Percentiles rank a stretch among this genome's conserved stretches.
Conservation (phyloP, 2,113 vertebrate genomes). For the Silurus glanis region DNA sequence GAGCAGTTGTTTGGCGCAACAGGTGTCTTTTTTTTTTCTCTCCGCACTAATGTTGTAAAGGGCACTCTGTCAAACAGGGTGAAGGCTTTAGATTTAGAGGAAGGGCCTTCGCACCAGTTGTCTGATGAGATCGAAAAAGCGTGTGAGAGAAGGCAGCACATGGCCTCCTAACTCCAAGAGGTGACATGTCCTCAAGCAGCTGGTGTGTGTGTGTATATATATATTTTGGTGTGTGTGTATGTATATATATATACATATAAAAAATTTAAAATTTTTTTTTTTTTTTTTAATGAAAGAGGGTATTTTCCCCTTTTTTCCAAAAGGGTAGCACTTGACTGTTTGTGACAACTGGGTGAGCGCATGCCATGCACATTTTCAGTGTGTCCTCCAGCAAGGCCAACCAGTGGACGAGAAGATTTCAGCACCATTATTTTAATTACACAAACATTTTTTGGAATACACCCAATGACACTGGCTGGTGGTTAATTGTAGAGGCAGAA, state of each 20-base stretch:
- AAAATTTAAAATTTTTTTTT: no score
- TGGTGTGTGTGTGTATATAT: conserved; percentile 59
- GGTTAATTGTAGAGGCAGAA: conserved; percentile 38
- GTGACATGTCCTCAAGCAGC: conserved; percentile 82
- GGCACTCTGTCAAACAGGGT: conserved; percentile 74
- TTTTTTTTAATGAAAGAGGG: conserved; percentile 44
- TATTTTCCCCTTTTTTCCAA: conserved; percentile 65
- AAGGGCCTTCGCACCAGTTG: conserved; percentile 89
- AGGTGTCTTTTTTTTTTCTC: conserved; percentile 80
- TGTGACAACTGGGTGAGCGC: conserved; percentile 67
- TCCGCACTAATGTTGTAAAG: conserved; percentile 79
- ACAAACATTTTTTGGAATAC: conserved; percentile 16
- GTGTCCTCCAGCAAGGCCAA: conserved; percentile 30
- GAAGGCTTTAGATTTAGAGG: conserved; percentile 76
- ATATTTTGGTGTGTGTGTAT: conserved; percentile 68
- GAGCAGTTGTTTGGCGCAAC: conserved; percentile 88
- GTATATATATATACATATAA: no score
- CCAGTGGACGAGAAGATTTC: conserved; percentile 3
- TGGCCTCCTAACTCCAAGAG: conserved; percentile 82
- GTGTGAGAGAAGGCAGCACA: conserved; percentile 62
- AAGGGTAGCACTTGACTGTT: conserved; percentile 72
- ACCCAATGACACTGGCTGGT: conserved; percentile 26
- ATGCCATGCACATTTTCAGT: conserved; percentile 45
- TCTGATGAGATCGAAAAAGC: conserved; percentile 68
- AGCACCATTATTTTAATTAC: conserved; percentile 28